Base-by-base conservation (phyloP, 1,140 invertebrate species). In the Hypsibius dujardini region DNA sequence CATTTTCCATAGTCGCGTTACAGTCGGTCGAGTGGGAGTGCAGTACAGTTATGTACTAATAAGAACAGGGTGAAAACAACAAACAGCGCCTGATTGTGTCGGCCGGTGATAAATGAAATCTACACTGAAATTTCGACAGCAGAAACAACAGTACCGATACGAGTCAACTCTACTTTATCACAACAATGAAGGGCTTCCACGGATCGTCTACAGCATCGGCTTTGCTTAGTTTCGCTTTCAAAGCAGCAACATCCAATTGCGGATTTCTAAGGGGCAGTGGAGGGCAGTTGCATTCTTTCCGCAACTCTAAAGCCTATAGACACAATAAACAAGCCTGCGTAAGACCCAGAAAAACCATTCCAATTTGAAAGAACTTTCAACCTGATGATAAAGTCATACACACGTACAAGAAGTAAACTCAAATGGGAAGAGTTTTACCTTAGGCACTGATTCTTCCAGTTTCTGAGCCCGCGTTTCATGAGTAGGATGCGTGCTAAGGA, bases 401-500 rank as follows among this genome's bases (percentile, higher is more conserved):
- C 46, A 14, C 12, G 28, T 7, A 46, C 46, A 47, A 70, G 70
- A 2, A 12, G 12, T 70, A 71, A 2, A 69, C 69, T n/a, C 67
- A 70, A 47, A 14, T n/a, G 46, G 12, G 46, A 47, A 60, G 12
- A 2, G 12, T 71, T 59, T 46, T 74, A 81, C 83, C 73, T 80
- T 73, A 3, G 80, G 77, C 47, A 86, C 76, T 47, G 80, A 71
- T 46, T 76, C 71, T 71, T 85, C 80, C 1, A 86, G 74, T 46
- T 77, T 74, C 62, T 80, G 76, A 47, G 81, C 78, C 59, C 86
- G 77, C 69, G 78, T 81, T 2, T 80, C 81, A 76, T 83, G 79
- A 72, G 77, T 76, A 1, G 86, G 86, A 79, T 87, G 86, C 14
- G 85, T 85, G 1, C 84, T 85, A 45, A 86, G 74, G 78, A 81